Base-by-base conservation (phyloP, 2,113 vertebrate genomes). In the Toxotes chatareus region DNA sequence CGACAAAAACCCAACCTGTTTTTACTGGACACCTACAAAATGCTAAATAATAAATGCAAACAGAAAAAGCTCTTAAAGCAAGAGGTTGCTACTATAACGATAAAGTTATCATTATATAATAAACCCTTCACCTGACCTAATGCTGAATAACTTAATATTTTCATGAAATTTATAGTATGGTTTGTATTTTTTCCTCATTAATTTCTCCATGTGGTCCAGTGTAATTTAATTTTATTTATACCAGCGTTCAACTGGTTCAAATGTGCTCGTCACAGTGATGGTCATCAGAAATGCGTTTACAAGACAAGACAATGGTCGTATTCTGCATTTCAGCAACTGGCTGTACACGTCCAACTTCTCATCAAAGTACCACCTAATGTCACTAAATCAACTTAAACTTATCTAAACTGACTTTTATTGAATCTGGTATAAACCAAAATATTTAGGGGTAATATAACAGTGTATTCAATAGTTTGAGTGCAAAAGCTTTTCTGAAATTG, bases 11-110 rank as follows among this genome's bases (percentile, higher is more conserved):
- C 32, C 21, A 51, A 64, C 31, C 49, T 47, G 23, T 13, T 23
- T 73, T 49, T 17, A n/a, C 6, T 34, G 55, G 46, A 57, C 36
- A 60, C 40, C 31, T 44, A 55, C 8, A 80, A 40, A 66, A 53
- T 4, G 12, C 44, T n/a, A 70, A 0, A 13, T 21, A 55, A 5
- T 44, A 11, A 63, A 16, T 16, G 21, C 44, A 63, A 10, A 27
- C 23, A 16, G 31, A 32, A 56, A 36, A 40, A 1, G 0, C 4
- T 40, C 19, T 36, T 57, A 23, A 57, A 66, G 51, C 3, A 34
- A 47, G 40, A 67, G 5, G 5, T 46, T 10, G 49, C 5, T 44
- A 57, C 7, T 3, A 16, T 65, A 23, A 57, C 14, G 8, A 3
- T 64, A n/a, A 44, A n/a, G 4, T 19, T 23, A 55, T 44, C 14